A percentile compares a stretch with the other conserved stretches of the same genome.
Conservation (phyloP, 2,113 vertebrate genomes). For the Pelodiscus sinensis region DNA sequence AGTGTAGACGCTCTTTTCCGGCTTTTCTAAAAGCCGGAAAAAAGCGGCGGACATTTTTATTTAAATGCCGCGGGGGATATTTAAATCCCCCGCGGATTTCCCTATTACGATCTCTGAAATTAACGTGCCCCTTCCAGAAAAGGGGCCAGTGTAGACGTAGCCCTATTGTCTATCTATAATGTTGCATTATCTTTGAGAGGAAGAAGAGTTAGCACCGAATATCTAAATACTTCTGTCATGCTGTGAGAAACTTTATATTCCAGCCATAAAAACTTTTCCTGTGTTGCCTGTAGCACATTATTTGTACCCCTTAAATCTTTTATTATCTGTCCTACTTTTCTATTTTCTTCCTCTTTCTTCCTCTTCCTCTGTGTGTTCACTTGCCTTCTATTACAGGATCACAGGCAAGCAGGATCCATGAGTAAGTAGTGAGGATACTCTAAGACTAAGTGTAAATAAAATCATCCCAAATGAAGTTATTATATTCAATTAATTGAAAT, state of each 20-base stretch:
- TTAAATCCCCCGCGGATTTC: too few species aligned
- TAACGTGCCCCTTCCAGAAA: too few species aligned
- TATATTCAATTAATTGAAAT: conserved; percentile 46
- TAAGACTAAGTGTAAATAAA: conserved; percentile 36
- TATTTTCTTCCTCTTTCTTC: conserved; percentile 15
- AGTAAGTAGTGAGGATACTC: background rate
- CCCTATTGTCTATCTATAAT: background rate
- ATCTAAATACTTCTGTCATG: background rate
- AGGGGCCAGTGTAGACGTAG: too few species aligned
- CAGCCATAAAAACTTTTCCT: background rate
- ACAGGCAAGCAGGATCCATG: background rate
- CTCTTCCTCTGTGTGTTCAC: conserved; percentile 8
- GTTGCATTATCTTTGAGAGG: background rate
- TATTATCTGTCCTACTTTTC: background rate
- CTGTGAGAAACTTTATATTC: background rate
- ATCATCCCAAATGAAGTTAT: conserved; percentile 33
- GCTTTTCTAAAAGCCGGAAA: too few species aligned
- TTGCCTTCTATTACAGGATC: background rate
- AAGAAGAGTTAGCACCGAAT: background rate
- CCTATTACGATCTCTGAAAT: too few species aligned
- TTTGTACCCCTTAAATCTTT: background rate
- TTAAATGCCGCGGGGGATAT: too few species aligned
- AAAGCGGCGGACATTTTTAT: too few species aligned
- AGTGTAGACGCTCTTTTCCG: too few species aligned
- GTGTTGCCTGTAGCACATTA: background rate